Conservation (phyloP, 2,888 invertebrate species). For the Nematopogon swammerdamellus region DNA sequence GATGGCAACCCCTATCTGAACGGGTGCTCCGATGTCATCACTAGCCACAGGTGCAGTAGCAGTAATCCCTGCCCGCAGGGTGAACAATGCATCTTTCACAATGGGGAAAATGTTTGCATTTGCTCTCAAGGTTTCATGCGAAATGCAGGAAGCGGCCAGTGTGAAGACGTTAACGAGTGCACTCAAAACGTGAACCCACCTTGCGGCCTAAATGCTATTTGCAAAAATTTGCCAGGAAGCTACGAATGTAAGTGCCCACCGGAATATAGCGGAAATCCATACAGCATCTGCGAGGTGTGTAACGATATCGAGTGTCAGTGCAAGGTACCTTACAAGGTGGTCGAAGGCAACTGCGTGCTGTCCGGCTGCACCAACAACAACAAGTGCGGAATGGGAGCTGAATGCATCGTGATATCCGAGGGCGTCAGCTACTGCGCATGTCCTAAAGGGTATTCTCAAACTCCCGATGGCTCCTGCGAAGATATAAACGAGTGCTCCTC, state of each 20-base stretch:
- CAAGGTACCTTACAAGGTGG: slow-evolving; percentile 81
- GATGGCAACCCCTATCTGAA: slow-evolving; percentile 77
- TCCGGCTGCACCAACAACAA: slow-evolving; percentile 79
- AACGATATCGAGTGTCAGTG: slow-evolving; percentile 81
- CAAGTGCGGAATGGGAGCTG: slow-evolving; percentile 81
- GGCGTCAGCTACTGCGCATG: slow-evolving; percentile 92
- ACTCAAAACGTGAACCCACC: slow-evolving; percentile 72
- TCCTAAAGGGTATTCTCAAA: slow-evolving; percentile 79
- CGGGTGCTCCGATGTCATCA: slow-evolving; percentile 66
- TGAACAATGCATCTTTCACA: slow-evolving; percentile 81
- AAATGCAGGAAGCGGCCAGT: slow-evolving; percentile 68
- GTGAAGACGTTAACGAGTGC: slow-evolving; percentile 86
- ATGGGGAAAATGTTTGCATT: slow-evolving; percentile 81
- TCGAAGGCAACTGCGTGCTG: slow-evolving; percentile 79
- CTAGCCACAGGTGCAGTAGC: slow-evolving; percentile 68
- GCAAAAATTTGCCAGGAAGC: slow-evolving; percentile 89
- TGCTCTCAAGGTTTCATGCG: slow-evolving; percentile 86
- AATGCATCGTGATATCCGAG: slow-evolving; percentile 86
- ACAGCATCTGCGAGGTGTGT: slow-evolving; percentile 81
- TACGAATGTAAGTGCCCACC: slow-evolving; percentile 90
- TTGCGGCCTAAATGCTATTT: slow-evolving; percentile 86
- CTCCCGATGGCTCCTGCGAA: slow-evolving; percentile 75
- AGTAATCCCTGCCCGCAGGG: slow-evolving; percentile 77
- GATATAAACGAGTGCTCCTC: slow-evolving; percentile 84
- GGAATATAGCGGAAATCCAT: slow-evolving; percentile 88